Conservation (phyloP, 2,888 invertebrate genomes). For the Phrixothrix hirtus region DNA sequence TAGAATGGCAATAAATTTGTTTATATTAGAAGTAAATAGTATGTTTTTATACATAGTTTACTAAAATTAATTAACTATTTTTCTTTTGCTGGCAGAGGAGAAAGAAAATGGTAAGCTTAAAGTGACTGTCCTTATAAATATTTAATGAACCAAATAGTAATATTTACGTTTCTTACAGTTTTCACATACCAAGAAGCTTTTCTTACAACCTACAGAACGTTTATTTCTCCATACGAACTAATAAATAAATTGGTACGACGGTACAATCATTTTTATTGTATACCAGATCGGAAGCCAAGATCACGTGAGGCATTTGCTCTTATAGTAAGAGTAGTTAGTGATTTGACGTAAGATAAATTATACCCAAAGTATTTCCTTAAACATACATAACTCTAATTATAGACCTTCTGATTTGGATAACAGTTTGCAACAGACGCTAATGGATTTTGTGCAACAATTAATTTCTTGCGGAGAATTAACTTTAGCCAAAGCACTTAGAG, state of each 20-base stretch:
- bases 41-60: neutral
- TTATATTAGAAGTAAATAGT: too few species aligned
- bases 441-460: conserved; percentile 92
- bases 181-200: conserved; percentile 97
- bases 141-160: conserved; percentile 7
- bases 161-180: conserved; percentile 60
- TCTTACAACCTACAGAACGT: conserved; percentile 95
- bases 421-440: conserved; percentile 76
- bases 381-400: conserved; percentile 37
- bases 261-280: conserved; percentile 75
- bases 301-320: conserved; percentile 89
- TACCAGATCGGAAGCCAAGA: conserved; percentile 73
- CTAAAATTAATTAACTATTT: neutral
- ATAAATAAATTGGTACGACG: conserved; percentile 83
- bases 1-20: too few species aligned
- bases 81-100: conserved; percentile 44
- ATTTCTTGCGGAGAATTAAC: conserved; percentile 90
- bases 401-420: conserved; percentile 86
- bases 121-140: too few species aligned
- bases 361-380: conserved; percentile 1
- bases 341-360: conserved; percentile 86
- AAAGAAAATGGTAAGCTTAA: conserved; percentile 52
- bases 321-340: conserved; percentile 91
- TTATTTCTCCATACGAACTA: conserved; percentile 84
- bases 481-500: conserved; percentile 88